Evolutionary conservation across 2,888 invertebrate genomes (phyloP), one percentile per base, ranked within the genome.

Genomic region (Chirona hameri): DNA sequence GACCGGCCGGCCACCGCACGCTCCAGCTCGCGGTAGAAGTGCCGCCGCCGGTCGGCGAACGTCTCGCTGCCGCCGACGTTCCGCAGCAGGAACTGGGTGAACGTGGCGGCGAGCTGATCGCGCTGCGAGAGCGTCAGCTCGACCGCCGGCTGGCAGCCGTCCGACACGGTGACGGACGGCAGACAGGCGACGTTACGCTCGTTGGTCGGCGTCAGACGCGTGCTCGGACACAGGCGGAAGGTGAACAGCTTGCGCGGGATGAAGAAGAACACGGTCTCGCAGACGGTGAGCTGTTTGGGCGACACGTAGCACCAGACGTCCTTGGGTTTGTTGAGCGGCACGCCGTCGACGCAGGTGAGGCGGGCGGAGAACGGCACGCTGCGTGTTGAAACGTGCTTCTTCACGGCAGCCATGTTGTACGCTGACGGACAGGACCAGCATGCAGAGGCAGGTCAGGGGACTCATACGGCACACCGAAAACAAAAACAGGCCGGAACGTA

Each of bases 1-100:
- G 94, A 93, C 87, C 95, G 94, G 83, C 95, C 95, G 86, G 94
- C 92, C 89, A 97, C 96, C 86, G 93, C 93, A 86, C 94, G 94
- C 85, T 97, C 91, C 55, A 95, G 90, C 90, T 94, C 93, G 86
- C 93, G 92, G 89, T 94, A 93, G 89, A 94, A 94, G 88, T 93
- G 94, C 86, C 93, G 93, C 85, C 89, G 89, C 85, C 90, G 90
- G 85, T 90, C 90, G 85, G 96, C 95, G 88, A 98, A 97, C 21
- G 96, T 94, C 89, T 97, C 97, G 80, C 96, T 97, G 4, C 97
- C 97, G 82, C 97, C 97, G 88, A 96, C 96, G 90, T 97, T 97
- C 89, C 95, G 95, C 55, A 96, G 89, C 85, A 97, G 91, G 88
- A 97, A 95, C 87, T 95, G 93, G 1, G 96, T 95, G 89, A 96